phyloP scores from a whole-genome alignment of 2,113 vertebrate species.

The Rallus limicola region DNA sequence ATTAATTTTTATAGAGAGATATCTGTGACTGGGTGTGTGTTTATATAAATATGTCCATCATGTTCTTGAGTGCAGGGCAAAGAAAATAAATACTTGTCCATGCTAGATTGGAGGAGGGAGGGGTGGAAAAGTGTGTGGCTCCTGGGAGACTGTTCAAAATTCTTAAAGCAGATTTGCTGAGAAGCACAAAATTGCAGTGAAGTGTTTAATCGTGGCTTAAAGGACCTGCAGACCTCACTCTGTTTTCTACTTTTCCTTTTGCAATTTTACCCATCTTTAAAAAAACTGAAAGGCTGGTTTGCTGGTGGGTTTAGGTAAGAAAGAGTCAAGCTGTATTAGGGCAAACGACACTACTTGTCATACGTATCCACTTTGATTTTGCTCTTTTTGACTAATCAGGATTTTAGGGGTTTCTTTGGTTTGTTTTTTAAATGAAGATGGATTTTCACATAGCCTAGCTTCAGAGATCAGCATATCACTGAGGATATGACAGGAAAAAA shows the following conservation, averaged over 20 bases:
- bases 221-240: not conserved
- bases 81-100: constrained; percentile 46
- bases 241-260: not conserved
- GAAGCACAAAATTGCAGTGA: not conserved
- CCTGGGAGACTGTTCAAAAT: not conserved
- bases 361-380: not conserved
- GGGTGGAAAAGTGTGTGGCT: not conserved
- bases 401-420: too few species aligned
- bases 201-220: not conserved
- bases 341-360: not conserved
- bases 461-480: not conserved
- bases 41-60: constrained; percentile 56
- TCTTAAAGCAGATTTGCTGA: not conserved
- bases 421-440: not conserved
- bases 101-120: not conserved
- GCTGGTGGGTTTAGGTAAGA: not conserved
- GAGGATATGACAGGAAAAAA: not conserved
- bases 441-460: not conserved
- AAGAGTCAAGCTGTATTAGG: not conserved
- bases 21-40: not conserved
- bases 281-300: not conserved
- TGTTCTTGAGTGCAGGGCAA: constrained; percentile 46
- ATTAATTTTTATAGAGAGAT: constrained; percentile 43
- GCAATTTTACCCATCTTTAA: not conserved
- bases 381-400: not conserved